phyloP scores from a whole-genome alignment of 2,888 invertebrate species.

The Drosophila atripex region DNA sequence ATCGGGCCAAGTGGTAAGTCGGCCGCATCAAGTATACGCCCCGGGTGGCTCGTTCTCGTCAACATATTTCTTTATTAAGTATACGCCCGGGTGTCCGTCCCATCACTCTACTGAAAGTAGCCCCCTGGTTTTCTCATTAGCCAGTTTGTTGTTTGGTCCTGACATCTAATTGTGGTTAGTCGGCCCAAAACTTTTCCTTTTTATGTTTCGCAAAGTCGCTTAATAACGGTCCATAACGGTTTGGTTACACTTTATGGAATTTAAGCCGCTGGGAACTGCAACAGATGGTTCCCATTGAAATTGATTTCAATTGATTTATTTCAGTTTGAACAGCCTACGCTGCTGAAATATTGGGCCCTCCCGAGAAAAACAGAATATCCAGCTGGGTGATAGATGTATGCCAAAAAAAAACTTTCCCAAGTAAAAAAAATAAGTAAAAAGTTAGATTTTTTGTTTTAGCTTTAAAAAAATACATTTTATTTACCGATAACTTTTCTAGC shows the following conservation, averaged over 20 bases:
- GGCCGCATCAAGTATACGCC: conserved; percentile 11
- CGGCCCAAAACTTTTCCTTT: conserved; percentile 29
- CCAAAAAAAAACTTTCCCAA: background rate
- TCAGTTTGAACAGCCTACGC: background rate
- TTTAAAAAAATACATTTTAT: background rate
- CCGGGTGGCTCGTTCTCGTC: background rate
- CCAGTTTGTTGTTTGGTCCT: conserved; percentile 2
- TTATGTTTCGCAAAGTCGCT: conserved; percentile 21
- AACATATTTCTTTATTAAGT: conserved; percentile 9
- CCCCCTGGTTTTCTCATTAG: conserved; percentile 25
- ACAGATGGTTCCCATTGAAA: conserved; percentile 28
- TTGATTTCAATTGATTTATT: conserved; percentile 34
- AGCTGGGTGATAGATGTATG: conserved; percentile 7
- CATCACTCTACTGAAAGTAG: background rate
- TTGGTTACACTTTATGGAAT: conserved; percentile 22
- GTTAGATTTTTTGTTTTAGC: background rate
- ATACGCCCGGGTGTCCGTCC: background rate
- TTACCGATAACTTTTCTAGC: background rate
- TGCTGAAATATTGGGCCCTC: background rate
- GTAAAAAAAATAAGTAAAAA: background rate
- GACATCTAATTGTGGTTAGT: conserved; percentile 35
- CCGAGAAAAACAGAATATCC: conserved; percentile 2
- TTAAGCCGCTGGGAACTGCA: conserved; percentile 27
- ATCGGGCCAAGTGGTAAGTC: conserved; percentile 71
- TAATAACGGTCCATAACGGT: conserved; percentile 32